A percentile compares a stretch with the other conserved stretches of the same genome.
These are phyloP conservation scores for Myotis planiceps DNA, from an alignment of 2,797 vertebrate genomes.

Conservation along the genomic window DNA sequence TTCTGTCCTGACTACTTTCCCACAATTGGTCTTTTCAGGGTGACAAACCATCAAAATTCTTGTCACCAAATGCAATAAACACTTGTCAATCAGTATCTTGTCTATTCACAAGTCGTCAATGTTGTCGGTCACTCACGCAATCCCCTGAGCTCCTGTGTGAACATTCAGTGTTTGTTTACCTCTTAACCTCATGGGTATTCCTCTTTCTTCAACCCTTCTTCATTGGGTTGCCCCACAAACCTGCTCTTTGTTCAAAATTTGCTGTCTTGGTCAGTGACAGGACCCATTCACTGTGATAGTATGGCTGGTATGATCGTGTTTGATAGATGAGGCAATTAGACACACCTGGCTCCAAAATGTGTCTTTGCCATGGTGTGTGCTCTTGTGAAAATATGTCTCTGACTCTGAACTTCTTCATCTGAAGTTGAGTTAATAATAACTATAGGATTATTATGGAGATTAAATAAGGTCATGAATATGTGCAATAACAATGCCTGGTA, in stretches of 20 bases:
- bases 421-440: background rate
- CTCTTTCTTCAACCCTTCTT: background rate
- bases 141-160: background rate
- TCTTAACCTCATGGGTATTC: background rate
- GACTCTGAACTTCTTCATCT: background rate
- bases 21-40: background rate
- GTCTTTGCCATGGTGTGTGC: background rate
- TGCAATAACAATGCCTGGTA: background rate
- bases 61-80: constrained; percentile 18
- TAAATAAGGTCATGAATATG: background rate
- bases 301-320: background rate
- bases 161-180: background rate
- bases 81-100: constrained; percentile 15
- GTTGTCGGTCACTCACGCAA: background rate
- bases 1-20: background rate
- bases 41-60: background rate
- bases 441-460: background rate
- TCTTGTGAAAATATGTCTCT: background rate
- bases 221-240: background rate
- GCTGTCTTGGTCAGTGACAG: background rate
- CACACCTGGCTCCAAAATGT: background rate
- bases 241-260: background rate
- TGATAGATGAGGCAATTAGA: background rate
- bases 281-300: background rate
- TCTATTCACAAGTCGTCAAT: background rate